Conservation (phyloP, 2,113 vertebrate genomes). For the Panthera uncia region DNA sequence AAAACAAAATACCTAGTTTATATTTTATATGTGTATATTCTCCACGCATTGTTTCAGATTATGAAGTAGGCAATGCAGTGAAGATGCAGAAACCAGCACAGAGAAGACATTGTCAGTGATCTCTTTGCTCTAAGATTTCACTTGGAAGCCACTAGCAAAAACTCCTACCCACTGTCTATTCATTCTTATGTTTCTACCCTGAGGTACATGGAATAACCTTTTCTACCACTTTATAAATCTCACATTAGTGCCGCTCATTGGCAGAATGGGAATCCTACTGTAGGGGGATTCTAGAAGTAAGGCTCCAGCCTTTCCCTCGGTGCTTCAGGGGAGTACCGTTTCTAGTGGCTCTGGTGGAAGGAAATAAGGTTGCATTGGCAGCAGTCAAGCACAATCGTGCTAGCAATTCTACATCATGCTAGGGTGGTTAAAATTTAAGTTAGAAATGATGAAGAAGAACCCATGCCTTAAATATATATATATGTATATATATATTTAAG, state of each 20-base stretch:
- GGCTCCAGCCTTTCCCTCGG: background rate
- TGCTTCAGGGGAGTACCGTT: rapidly evolving
- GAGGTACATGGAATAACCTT: background rate
- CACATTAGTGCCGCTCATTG: background rate
- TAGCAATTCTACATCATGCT: background rate
- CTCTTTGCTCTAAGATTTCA: background rate
- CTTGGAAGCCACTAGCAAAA: background rate
- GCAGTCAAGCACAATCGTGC: rapidly evolving
- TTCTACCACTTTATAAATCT: background rate
- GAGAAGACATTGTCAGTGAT: background rate
- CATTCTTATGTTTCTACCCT: background rate
- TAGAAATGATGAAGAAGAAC: background rate
- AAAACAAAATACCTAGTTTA: background rate
- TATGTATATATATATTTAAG: background rate
- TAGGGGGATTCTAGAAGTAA: background rate
- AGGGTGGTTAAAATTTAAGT: background rate
- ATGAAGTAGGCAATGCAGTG: background rate
- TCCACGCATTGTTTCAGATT: background rate
- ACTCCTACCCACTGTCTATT: background rate
- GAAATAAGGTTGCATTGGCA: no score
- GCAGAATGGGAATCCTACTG: background rate
- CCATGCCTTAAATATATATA: no score
- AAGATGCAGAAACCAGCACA: background rate
- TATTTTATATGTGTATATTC: background rate
- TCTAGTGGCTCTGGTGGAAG: background rate